phyloP scores from a whole-genome alignment of 2,797 vertebrate genomes.

The Rhynchonycteris naso region DNA sequence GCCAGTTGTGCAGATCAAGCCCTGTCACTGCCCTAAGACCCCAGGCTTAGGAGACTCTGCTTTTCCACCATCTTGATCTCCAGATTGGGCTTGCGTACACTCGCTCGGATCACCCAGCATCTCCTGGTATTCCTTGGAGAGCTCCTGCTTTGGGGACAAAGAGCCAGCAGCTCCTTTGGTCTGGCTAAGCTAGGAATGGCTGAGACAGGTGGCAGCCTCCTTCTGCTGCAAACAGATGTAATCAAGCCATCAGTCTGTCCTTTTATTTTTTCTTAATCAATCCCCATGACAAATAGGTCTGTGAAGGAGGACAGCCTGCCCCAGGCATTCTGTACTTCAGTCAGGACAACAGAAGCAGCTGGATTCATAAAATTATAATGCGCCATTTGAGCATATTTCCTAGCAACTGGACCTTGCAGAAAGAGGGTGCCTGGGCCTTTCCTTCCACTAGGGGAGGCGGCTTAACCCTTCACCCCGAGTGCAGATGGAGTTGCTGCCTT shows the following conservation, averaged over 20 bases:
- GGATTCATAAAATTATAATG: conserved; percentile 60
- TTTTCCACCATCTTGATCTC: neutral
- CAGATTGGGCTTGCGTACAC: no score
- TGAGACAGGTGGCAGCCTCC: conserved; percentile 2
- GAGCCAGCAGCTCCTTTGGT: conserved; percentile 25
- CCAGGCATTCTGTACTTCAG: conserved; percentile 34
- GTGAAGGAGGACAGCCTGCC: conserved; percentile 62
- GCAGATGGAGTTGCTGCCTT: neutral
- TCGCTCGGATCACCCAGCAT: neutral
- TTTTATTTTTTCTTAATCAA: conserved; percentile 51
- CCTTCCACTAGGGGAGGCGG: neutral
- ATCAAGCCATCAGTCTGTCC: conserved; percentile 56
- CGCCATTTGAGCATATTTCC: conserved; percentile 23
- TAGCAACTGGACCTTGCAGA: conserved; percentile 21
- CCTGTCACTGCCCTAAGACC: neutral
- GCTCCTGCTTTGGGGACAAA: conserved; percentile 43
- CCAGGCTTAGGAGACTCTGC: neutral
- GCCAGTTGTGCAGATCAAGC: neutral
- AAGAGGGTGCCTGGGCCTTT: neutral
- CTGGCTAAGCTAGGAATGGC: neutral
- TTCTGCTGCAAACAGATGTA: conserved; percentile 46
- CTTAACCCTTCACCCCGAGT: neutral
- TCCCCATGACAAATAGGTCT: conserved; percentile 60
- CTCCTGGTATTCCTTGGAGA: neutral
- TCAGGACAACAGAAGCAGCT: conserved; percentile 48